Base-by-base conservation (phyloP, 2,797 vertebrate species). In the Cuculus canorus region DNA sequence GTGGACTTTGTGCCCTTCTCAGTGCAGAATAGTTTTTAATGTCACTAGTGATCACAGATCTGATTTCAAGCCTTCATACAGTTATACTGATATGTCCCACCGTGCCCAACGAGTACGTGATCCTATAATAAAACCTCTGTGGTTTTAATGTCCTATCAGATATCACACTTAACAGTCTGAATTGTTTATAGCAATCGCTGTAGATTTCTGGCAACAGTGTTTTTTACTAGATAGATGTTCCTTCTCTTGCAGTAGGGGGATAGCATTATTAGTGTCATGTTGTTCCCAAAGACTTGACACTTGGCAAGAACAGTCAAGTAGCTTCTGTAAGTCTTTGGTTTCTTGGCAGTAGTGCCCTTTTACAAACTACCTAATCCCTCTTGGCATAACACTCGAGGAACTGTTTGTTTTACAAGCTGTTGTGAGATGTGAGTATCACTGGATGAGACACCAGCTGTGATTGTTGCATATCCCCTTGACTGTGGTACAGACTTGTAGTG, bases 331-430 rank as follows among this genome's bases (percentile, higher is more conserved):
- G 73, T 79, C 24, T 88, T 73, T 79, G 27, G 27, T 86, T 92
- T 94, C 83, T 73, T 93, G 92, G 43, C 70, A 84, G 54, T 41
- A 23, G 28, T 92, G 83, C 73, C 52, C 47, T 92, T 75, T 47
- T 71, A 48, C 0, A 1, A 89, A 41, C 39, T 32, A 52, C n/a
- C 28, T 77, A 54, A 83, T 92, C 48, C 28, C 43, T 91, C 32
- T 53, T 82, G 86, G 78, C 56, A 6, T 69, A 50, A 39, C 32
- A 11, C 65, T 81, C 54, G 47, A 78, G 69, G 65, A 61, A 41
- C n/a, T 63, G 41, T 68, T 92, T 95, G 82, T 87, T 87, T 91
- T 79, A 76, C 80, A 86, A 79, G 72, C 54, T 83, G 7, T 22
- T 75, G 69, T 2, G 12, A 53, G 71, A 9, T 80, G 53, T 14